These are phyloP conservation scores for Heliconius ismenius DNA, from an alignment of 2,888 invertebrate species.

Conservation along the genomic window DNA sequence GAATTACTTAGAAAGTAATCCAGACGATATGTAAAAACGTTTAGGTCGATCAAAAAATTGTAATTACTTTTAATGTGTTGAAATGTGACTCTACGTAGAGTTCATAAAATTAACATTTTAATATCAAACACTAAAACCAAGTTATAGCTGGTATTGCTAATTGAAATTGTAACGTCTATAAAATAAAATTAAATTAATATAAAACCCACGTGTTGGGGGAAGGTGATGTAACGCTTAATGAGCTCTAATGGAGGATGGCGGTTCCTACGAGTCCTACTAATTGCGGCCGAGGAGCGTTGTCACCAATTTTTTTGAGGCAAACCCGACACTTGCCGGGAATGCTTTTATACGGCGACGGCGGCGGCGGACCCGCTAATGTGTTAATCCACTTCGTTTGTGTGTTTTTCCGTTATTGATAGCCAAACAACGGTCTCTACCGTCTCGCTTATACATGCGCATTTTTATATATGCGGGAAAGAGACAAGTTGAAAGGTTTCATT, in stretches of 20 bases:
- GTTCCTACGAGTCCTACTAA: slow-evolving; percentile 47
- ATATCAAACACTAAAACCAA: neutral
- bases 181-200: slow-evolving; percentile 12
- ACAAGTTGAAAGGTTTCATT: slow-evolving; percentile 36
- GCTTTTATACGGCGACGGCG: slow-evolving; percentile 69
- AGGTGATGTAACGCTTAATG: slow-evolving; percentile 30
- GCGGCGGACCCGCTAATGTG: slow-evolving; percentile 73
- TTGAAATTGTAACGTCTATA: slow-evolving; percentile 17
- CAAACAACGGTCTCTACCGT: slow-evolving; percentile 60
- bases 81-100: neutral
- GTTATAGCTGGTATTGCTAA: slow-evolving; percentile 2
- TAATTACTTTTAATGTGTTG: neutral
- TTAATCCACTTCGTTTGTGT: slow-evolving; percentile 77
- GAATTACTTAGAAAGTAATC: neutral
- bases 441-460: slow-evolving; percentile 49
- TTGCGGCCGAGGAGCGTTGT: slow-evolving; percentile 51
- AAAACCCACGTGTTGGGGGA: slow-evolving; percentile 19
- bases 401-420: slow-evolving; percentile 73
- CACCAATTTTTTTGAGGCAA: slow-evolving; percentile 55
- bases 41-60: neutral
- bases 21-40: neutral
- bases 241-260: slow-evolving; percentile 24
- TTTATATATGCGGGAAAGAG: slow-evolving; percentile 39
- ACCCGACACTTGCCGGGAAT: slow-evolving; percentile 66
- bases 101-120: neutral